Evolutionary conservation across 2,888 invertebrate species (phyloP).

Genomic region (Axea sp.): DNA sequence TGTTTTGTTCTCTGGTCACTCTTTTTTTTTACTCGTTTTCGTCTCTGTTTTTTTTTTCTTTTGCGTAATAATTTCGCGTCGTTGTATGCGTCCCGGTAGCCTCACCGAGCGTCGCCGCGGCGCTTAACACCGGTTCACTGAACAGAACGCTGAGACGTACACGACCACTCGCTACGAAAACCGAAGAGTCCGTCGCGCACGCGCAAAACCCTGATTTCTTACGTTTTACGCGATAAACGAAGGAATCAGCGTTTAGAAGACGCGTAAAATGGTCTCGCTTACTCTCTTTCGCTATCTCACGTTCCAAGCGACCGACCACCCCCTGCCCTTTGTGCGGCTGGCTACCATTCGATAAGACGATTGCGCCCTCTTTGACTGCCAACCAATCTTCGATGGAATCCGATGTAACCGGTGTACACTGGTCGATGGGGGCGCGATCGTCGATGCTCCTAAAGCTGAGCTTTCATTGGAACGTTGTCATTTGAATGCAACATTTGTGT

Average conservation of each 20-base stretch:
- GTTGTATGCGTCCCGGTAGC: no score
- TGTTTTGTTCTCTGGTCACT: neutral
- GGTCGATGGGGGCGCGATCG: no score
- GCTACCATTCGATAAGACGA: conserved; percentile 20
- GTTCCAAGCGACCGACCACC: neutral
- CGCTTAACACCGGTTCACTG: conserved; percentile 55
- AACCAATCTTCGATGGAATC: conserved; percentile 11
- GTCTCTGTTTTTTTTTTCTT: neutral
- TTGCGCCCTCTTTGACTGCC: conserved; percentile 20
- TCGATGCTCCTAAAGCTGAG: no score
- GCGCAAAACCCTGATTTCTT: conserved; percentile 37
- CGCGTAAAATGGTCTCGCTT: conserved; percentile 5
- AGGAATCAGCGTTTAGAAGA: conserved; percentile 20
- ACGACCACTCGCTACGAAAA: conserved; percentile 8
- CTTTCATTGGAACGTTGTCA: no score
- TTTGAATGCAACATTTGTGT: no score
- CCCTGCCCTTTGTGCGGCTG: neutral
- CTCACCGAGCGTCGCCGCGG: conserved; percentile 26
- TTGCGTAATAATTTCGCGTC: neutral
- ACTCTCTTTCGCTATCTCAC: no score
- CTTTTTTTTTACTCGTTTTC: neutral
- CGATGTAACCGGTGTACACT: conserved; percentile 5
- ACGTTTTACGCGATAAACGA: conserved; percentile 28
- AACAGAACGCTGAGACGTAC: conserved; percentile 33
- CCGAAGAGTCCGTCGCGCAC: conserved; percentile 8